Percentiles rank a stretch among this genome's conserved stretches.
Conservation (phyloP, 2,113 vertebrate genomes). For the Eira barbara region DNA sequence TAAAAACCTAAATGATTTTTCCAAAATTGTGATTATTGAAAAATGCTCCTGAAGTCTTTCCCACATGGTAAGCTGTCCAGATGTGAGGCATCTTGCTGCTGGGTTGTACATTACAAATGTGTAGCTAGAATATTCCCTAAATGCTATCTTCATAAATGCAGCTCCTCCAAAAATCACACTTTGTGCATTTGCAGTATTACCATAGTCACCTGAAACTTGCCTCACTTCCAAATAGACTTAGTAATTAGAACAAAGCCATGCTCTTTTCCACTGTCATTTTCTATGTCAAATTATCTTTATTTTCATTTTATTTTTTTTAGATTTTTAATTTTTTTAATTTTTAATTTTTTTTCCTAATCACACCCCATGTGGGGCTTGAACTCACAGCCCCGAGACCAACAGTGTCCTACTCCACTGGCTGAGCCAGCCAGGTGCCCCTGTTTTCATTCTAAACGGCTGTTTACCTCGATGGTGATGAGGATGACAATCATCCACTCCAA, state of each 20-base stretch:
- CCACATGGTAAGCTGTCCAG: background rate
- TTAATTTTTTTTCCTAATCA: background rate
- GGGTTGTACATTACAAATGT: background rate
- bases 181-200: background rate
- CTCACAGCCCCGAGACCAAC: background rate
- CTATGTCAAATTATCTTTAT: background rate
- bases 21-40: background rate
- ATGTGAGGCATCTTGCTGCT: background rate
- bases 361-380: background rate
- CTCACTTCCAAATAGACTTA: background rate
- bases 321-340: background rate
- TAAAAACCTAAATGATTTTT: background rate
- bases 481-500: constrained; percentile 99
- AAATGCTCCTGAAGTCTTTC: background rate
- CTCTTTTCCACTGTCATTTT: background rate
- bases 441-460: background rate
- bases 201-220: background rate
- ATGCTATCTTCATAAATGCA: background rate
- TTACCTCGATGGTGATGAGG: constrained; percentile 97
- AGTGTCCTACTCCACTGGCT: background rate
- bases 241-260: background rate
- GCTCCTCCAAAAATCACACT: background rate
- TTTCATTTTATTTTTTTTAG: background rate
- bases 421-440: background rate
- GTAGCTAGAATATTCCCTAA: background rate